Conservation (phyloP, 2,797 vertebrate genomes). For the Leptodactylus fallax region DNA sequence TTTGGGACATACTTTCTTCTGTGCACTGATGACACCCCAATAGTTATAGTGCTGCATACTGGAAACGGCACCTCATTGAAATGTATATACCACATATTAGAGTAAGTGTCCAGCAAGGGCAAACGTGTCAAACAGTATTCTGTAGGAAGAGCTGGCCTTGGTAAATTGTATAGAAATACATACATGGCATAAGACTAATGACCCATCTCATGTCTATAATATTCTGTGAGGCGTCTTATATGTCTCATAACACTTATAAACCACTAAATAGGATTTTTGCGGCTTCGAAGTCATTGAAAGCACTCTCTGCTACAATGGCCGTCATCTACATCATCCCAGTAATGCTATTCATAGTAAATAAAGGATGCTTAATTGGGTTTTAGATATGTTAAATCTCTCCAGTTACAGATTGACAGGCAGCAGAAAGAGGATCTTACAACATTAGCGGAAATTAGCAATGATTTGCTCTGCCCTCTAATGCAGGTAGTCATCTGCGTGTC, state of each 20-base stretch:
- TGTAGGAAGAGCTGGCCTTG: background rate
- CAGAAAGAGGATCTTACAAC: constrained; percentile 25
- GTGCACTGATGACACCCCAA: too few species aligned
- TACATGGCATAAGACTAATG: constrained; percentile 20
- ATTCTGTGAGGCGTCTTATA: constrained; percentile 30
- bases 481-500: constrained; percentile 39
- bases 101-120: background rate
- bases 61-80: too few species aligned
- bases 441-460: constrained; percentile 54
- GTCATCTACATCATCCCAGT: constrained; percentile 26
- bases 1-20: too few species aligned
- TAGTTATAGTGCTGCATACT: too few species aligned
- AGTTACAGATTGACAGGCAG: constrained; percentile 43
- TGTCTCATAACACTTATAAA: constrained; percentile 52
- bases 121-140: background rate
- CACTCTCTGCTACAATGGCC: constrained; percentile 27
- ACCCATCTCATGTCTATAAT: constrained; percentile 33
- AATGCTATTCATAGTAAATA: constrained; percentile 53
- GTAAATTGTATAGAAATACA: background rate
- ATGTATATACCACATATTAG: background rate
- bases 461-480: constrained; percentile 48
- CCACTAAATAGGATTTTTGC: constrained; percentile 48
- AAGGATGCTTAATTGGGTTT: constrained; percentile 45
- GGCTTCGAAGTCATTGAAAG: constrained; percentile 42
- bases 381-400: constrained; percentile 44